Evolutionary conservation across 2,113 vertebrate genomes (phyloP).

Genomic region (Muntiacus reevesi): DNA sequence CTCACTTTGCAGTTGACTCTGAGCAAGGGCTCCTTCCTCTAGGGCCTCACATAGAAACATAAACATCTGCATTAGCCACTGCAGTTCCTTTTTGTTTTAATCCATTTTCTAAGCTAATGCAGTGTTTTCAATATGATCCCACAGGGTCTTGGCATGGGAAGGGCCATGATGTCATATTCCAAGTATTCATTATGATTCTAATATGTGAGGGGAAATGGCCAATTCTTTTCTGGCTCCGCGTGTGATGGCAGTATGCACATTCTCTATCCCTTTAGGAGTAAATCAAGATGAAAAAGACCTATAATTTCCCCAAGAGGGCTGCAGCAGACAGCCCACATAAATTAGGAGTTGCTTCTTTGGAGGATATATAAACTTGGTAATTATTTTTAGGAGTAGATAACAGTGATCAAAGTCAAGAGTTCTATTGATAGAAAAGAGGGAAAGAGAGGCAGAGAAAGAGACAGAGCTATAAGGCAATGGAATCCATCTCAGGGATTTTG

Average conservation of each 20-base stretch:
- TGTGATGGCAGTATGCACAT: neutral
- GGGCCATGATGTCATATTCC: constrained; percentile 49
- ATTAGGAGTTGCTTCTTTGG: neutral
- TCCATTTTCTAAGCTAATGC: constrained; percentile 27
- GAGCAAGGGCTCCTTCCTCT: neutral
- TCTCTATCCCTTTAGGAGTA: constrained; percentile 34
- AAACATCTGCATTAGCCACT: neutral
- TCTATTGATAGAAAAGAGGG: neutral
- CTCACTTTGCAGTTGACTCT: neutral
- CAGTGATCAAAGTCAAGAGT: neutral
- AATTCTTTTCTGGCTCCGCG: constrained; percentile 8
- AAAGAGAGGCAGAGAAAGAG: neutral
- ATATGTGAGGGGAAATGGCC: constrained; percentile 62
- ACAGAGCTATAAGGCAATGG: neutral
- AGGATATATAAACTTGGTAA: neutral
- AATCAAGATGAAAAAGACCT: constrained; percentile 48
- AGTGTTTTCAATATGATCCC: constrained; percentile 52
- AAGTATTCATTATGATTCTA: constrained; percentile 65
- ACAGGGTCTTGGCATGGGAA: constrained; percentile 49
- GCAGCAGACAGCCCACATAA: neutral
- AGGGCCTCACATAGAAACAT: neutral
- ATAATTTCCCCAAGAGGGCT: constrained; percentile 16
- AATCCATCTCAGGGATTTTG: neutral
- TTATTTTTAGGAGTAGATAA: constrained; percentile 41
- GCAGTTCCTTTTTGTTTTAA: constrained; percentile 3